These are phyloP conservation scores for Amphiura filiformis DNA, from an alignment of 35 echinoderm and acorn worm genomes.

Conservation along the genomic window DNA sequence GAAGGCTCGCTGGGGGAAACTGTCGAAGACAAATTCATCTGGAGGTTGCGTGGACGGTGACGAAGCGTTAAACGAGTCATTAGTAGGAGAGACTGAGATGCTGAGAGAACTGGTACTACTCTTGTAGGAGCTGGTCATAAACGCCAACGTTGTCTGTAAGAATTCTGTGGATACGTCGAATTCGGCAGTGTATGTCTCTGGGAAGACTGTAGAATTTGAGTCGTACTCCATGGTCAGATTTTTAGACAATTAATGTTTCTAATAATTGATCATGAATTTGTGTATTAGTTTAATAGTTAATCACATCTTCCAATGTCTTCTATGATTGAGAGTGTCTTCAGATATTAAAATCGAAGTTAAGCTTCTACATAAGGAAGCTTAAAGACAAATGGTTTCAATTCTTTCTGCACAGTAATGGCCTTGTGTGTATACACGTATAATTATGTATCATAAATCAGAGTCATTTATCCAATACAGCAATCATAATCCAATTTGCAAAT, in stretches of 20 bases:
- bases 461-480: too few species aligned
- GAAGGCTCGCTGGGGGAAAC: conserved; percentile 28
- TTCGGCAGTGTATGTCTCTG: neutral
- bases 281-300: neutral
- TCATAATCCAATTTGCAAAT: too few species aligned
- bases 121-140: neutral
- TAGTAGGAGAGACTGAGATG: neutral
- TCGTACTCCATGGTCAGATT: neutral
- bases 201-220: neutral
- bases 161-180: neutral
- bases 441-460: too few species aligned
- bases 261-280: neutral
- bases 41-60: neutral
- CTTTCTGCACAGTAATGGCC: too few species aligned
- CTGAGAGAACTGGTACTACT: neutral
- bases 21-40: conserved; percentile 27
- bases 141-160: neutral
- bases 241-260: neutral
- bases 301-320: neutral
- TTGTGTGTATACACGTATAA: too few species aligned
- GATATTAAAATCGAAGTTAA: neutral
- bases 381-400: too few species aligned
- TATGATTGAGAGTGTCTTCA: neutral
- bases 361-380: neutral
- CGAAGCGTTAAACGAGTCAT: neutral